Base-by-base conservation (phyloP, 2,113 vertebrate genomes). In the Nasalis larvatus region DNA sequence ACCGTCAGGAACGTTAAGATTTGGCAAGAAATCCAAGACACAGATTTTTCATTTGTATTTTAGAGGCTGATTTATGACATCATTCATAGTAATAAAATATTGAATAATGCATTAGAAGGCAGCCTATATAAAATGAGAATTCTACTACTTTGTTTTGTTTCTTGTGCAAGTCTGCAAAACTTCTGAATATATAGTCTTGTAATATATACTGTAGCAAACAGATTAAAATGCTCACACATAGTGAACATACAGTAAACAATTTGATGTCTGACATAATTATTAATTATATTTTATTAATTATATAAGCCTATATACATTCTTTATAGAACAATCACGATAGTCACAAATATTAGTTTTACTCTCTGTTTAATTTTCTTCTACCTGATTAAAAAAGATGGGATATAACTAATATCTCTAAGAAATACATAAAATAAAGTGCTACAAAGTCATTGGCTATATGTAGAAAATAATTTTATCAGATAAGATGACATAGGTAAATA, bases 41-140 rank as follows among this genome's bases (percentile, higher is more conserved):
- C 2, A 85, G 32, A 78, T 47, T 93, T 91, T 83, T 49, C 37
- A 80, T 21, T 56, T 88, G 97, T 86, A 94, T 76, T 89, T 47
- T 11, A 42, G 52, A 37, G 11, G 11, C 83, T 0, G 52, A 88
- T 63, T 84, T 86, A 74, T 30, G 92, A 76, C 16, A 91, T 40
- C 11, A 92, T 25, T 30, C 73, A 84, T 23, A 77, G 32, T 84
- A 92, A 89, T 30, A 89, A 35, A 89, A 84, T 95, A 95, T 3
- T 84, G 7, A 96, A 58, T 68, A 88, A 88, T 35, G 45, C 5
- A 77, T 73, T 66, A 87, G 25, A 96, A 95, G 52, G 49, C 1
- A 88, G 21, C 16, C 16, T 71, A 91, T 37, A 88, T 56, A 45
- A 58, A 89, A 78, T 60, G 30, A 88, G 7, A n/a, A 63, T 86